These are phyloP conservation scores for Gerris lacustris DNA, from an alignment of 2,888 invertebrate genomes.

Conservation along the genomic window DNA sequence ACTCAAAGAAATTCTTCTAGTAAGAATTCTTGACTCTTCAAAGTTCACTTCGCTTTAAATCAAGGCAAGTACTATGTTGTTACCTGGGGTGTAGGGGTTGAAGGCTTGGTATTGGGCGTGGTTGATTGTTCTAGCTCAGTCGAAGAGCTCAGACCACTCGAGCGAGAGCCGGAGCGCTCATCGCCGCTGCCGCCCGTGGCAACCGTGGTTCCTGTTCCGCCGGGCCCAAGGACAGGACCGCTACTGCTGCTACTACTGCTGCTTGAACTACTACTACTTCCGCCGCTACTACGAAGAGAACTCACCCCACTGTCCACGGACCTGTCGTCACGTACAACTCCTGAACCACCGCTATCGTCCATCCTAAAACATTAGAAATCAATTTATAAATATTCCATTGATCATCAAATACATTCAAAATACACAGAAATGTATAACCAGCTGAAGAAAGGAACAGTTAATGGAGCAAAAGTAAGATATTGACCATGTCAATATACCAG, in stretches of 20 bases:
- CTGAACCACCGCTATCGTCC: slow-evolving; percentile 33
- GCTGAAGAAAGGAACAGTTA: no score
- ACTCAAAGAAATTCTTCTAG: no score
- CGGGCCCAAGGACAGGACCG: slow-evolving; percentile 46
- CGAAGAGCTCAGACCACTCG: slow-evolving; percentile 60
- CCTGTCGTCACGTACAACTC: slow-evolving; percentile 35
- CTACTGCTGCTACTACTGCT: slow-evolving; percentile 59
- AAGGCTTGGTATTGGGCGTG: slow-evolving; percentile 36
- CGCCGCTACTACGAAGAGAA: slow-evolving; percentile 55
- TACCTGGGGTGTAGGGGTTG: slow-evolving; percentile 23
- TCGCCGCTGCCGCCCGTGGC: slow-evolving; percentile 57
- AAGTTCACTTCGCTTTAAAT: not conserved
- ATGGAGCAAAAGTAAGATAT: no score
- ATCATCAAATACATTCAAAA: no score
- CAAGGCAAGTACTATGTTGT: slow-evolving; percentile 1
- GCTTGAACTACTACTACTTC: slow-evolving; percentile 51
- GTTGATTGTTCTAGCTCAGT: slow-evolving; percentile 45
- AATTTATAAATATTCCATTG: not conserved
- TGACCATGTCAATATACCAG: no score
- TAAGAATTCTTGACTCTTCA: no score
- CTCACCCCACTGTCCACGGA: slow-evolving; percentile 56
- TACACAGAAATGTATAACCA: no score
- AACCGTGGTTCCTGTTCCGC: slow-evolving; percentile 60
- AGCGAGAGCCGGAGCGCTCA: slow-evolving; percentile 63
- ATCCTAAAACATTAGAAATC: slow-evolving; percentile 24